phyloP scores from a whole-genome alignment of 2,888 invertebrate species.

The Epistrophe grossulariae region DNA sequence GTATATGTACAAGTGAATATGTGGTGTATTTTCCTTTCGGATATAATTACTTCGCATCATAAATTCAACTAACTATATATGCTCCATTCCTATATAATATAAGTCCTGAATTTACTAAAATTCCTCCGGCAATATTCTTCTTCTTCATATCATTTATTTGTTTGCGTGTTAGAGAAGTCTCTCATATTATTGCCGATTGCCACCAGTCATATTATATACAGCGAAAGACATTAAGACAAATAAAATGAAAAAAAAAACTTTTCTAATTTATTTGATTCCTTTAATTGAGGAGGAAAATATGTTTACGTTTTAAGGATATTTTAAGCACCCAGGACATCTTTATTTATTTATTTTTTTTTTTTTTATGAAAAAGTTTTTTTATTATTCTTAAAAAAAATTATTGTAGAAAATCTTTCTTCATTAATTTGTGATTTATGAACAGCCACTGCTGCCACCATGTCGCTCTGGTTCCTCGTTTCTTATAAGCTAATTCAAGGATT shows the following conservation, averaged over 20 bases:
- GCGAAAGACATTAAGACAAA: slow-evolving; percentile 30
- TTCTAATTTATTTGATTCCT: slow-evolving; percentile 71
- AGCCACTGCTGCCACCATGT: slow-evolving; percentile 20
- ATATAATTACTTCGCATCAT: slow-evolving; percentile 74
- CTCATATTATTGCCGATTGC: slow-evolving; percentile 45
- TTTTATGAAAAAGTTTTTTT: slow-evolving; percentile 4
- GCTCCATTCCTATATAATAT: slow-evolving; percentile 10
- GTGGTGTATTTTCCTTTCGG: slow-evolving; percentile 74
- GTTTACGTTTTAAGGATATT: slow-evolving; percentile 65
- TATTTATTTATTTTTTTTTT: not conserved
- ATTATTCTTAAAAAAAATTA: slow-evolving; percentile 4
- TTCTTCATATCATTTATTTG: slow-evolving; percentile 46
- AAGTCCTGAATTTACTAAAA: slow-evolving; percentile 30
- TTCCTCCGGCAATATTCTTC: slow-evolving; percentile 48
- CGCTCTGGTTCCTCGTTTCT: slow-evolving; percentile 44
- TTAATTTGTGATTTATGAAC: slow-evolving; percentile 71
- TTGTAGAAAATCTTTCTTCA: slow-evolving; percentile 60
- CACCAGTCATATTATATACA: slow-evolving; percentile 37
- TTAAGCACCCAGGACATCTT: slow-evolving; percentile 45
- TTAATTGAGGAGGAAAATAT: slow-evolving; percentile 74
- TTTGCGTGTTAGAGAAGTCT: slow-evolving; percentile 12
- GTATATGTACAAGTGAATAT: slow-evolving; percentile 15
- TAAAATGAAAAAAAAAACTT: slow-evolving; percentile 55
- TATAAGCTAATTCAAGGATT: slow-evolving; percentile 68
- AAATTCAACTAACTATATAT: slow-evolving; percentile 45